phyloP scores from a whole-genome alignment of 2,113 vertebrate species.

The Charina bottae region DNA sequence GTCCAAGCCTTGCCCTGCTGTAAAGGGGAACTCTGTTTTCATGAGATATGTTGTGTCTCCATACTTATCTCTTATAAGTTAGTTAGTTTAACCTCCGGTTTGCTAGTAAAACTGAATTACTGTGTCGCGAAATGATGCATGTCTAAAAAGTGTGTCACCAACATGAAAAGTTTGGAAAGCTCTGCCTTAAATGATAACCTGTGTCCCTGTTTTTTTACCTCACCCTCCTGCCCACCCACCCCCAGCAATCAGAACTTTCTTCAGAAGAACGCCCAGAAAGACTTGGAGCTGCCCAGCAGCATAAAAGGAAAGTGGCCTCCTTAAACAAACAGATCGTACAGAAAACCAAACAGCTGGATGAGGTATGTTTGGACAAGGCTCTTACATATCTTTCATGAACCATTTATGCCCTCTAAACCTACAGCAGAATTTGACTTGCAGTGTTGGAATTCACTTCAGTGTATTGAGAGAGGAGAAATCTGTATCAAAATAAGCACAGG shows the following conservation, averaged over 20 bases:
- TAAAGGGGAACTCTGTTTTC: too few species aligned
- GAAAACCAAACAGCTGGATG: slow-evolving; percentile 83
- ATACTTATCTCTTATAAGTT: too few species aligned
- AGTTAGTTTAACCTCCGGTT: too few species aligned
- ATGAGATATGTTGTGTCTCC: too few species aligned
- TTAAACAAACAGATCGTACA: slow-evolving; percentile 91
- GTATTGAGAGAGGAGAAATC: neutral
- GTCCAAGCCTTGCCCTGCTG: too few species aligned
- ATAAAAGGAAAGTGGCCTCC: slow-evolving; percentile 82
- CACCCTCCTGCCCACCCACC: neutral
- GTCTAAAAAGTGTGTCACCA: too few species aligned
- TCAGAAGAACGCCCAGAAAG: slow-evolving; percentile 86
- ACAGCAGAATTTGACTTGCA: slow-evolving; percentile 8
- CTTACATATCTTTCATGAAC: neutral
- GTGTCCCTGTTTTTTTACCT: neutral
- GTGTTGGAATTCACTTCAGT: neutral
- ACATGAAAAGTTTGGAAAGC: too few species aligned
- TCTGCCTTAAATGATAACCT: neutral
- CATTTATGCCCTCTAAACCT: neutral
- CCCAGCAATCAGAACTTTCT: slow-evolving; percentile 81
- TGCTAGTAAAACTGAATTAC: too few species aligned
- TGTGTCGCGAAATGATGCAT: too few species aligned
- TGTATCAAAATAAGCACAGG: slow-evolving; percentile 14
- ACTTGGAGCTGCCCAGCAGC: slow-evolving; percentile 85
- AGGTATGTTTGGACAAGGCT: slow-evolving; percentile 72